Percentiles rank a stretch among this genome's conserved stretches.
These are phyloP conservation scores for Plodia interpunctella DNA, from an alignment of 1,140 invertebrate species.

Conservation along the genomic window DNA sequence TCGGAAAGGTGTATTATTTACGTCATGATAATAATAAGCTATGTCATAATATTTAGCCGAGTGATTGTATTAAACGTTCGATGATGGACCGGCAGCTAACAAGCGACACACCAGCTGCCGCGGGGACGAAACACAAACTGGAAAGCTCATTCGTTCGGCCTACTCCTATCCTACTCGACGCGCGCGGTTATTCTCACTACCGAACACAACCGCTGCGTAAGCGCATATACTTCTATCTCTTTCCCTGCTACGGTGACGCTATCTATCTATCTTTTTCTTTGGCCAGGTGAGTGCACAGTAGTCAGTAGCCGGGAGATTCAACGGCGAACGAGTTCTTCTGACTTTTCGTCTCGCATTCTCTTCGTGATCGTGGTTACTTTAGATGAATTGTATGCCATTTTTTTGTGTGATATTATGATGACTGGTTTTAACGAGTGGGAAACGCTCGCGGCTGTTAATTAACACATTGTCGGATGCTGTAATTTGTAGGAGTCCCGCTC, in stretches of 20 bases:
- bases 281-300: conserved; percentile 62
- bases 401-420: conserved; percentile 50
- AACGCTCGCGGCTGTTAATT: conserved; percentile 51
- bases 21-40: conserved; percentile 53
- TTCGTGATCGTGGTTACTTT: conserved; percentile 44
- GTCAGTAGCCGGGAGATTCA: conserved; percentile 52
- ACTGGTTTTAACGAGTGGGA: conserved; percentile 51
- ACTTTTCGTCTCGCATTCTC: conserved; percentile 55
- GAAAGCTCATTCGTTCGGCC: conserved; percentile 52
- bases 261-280: conserved; percentile 25
- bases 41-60: conserved; percentile 47
- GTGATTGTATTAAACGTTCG: conserved; percentile 57
- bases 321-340: conserved; percentile 65
- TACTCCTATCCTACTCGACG: conserved; percentile 41
- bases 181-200: conserved; percentile 52
- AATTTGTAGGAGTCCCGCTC: conserved; percentile 14
- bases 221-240: conserved; percentile 50
- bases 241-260: conserved; percentile 20
- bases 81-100: conserved; percentile 31
- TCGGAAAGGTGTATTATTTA: conserved; percentile 43
- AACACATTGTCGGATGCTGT: conserved; percentile 29
- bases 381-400: conserved; percentile 56
- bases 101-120: conserved; percentile 56
- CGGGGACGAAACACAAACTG: conserved; percentile 64
- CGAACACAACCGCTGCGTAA: conserved; percentile 47